These are phyloP conservation scores for Sialis fuliginosa DNA, from an alignment of 2,888 invertebrate species.

Conservation along the genomic window DNA sequence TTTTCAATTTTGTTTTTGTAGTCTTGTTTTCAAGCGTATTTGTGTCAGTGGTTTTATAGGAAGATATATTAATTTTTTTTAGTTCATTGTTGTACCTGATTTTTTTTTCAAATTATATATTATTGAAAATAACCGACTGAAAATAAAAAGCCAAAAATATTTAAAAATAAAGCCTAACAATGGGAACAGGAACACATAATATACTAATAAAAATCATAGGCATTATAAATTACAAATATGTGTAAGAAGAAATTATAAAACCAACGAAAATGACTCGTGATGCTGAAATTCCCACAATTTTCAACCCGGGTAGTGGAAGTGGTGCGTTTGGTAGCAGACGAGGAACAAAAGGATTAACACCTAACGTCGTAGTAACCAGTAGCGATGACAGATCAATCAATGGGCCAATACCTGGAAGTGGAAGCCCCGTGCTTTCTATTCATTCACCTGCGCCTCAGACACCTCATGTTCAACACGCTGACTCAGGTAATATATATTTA, in stretches of 20 bases:
- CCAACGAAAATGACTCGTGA: slow-evolving; percentile 40
- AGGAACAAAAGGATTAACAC: slow-evolving; percentile 31
- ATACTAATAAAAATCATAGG: too few species aligned
- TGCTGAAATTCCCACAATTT: slow-evolving; percentile 65
- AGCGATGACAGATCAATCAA: slow-evolving; percentile 35
- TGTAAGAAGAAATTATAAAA: slow-evolving; percentile 3
- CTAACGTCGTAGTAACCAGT: slow-evolving; percentile 51
- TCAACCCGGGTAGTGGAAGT: slow-evolving; percentile 36
- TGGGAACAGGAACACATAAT: too few species aligned
- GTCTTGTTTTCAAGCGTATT: too few species aligned
- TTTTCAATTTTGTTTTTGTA: too few species aligned
- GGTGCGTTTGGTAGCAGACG: slow-evolving; percentile 25
- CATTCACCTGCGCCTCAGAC: slow-evolving; percentile 27
- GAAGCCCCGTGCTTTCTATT: slow-evolving; percentile 18
- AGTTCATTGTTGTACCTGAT: too few species aligned
- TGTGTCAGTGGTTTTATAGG: too few species aligned
- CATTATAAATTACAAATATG: too few species aligned
- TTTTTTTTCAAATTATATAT: too few species aligned
- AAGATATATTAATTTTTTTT: too few species aligned
- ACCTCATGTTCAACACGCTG: slow-evolving; percentile 32
- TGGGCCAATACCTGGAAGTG: slow-evolving; percentile 19
- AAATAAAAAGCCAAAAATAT: too few species aligned
- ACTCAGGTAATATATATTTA: slow-evolving; percentile 19
- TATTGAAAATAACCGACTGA: too few species aligned
- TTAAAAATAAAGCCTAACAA: too few species aligned